Evolutionary conservation across 2,797 vertebrate genomes (phyloP).

Genomic region (Lates japonicus): DNA sequence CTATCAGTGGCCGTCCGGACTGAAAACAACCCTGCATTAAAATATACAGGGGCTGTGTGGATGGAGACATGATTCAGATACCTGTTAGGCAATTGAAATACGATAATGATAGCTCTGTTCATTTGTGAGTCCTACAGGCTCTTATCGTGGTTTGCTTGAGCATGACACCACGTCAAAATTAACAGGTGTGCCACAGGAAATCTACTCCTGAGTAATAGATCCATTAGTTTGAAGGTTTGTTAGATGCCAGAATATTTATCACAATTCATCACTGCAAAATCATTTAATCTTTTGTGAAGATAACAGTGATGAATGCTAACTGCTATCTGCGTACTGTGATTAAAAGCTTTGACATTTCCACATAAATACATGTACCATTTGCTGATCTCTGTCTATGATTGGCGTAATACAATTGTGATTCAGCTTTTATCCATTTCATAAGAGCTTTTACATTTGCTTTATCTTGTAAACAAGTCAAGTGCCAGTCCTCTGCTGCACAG

Average conservation of each 20-base stretch:
- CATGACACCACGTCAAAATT: too few species aligned
- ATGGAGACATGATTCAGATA: too few species aligned
- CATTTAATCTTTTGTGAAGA: too few species aligned
- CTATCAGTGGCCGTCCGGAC: background rate
- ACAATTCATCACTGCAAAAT: too few species aligned
- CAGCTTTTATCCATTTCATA: constrained; percentile 44
- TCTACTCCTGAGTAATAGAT: too few species aligned
- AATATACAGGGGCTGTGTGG: background rate
- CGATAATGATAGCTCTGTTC: too few species aligned
- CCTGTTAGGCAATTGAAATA: too few species aligned
- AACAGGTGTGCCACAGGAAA: too few species aligned
- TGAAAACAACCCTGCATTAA: background rate
- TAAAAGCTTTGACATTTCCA: constrained; percentile 62
- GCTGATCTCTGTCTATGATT: constrained; percentile 28
- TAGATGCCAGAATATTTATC: background rate
- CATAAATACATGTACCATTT: constrained; percentile 19
- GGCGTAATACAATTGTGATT: constrained; percentile 33
- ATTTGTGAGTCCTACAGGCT: background rate
- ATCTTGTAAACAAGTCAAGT: constrained; percentile 41
- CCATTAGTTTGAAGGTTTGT: background rate
- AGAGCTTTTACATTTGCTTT: constrained; percentile 45
- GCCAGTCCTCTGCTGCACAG: background rate
- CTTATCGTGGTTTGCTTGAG: background rate
- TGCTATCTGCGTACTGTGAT: constrained; percentile 29
- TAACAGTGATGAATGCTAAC: constrained; percentile 15